Evolutionary conservation across 2,797 vertebrate species (phyloP), one percentile per base, ranked within the genome.

Genomic region (Passerculus sandwichensis): DNA sequence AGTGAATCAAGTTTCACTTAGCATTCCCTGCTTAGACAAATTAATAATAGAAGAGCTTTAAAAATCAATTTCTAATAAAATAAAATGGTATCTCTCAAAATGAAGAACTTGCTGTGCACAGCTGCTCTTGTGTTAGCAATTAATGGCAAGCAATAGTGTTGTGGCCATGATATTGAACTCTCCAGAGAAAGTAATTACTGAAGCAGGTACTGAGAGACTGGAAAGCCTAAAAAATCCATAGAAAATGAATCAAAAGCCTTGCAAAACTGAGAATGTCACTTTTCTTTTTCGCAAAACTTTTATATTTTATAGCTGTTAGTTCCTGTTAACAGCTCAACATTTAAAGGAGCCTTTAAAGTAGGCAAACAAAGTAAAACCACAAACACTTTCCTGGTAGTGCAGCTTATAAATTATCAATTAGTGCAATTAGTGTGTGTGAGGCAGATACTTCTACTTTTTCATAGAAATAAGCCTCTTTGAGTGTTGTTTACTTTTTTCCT

Each of bases 11-110:
- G 30, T 86, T 71, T 91, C 48, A 9, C n/a, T 89, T 65, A 81
- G 15, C 48, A 69, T 89, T 83, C 59, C 20, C 32, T 93, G 19
- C 61, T 94, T 85, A 89, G 59, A 67, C 30, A 94, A 93, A 95
- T 93, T 95, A 96, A 93, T 94, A 96, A 94, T 89, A 85, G 84
- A 95, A 91, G 64, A 69, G 61, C 11, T 91, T 94, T 87, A 92
- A 87, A 97, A 96, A 97, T 96, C 97, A 12, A 27, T 78, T 67
- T 71, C 59, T 60, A 93, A 96, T 96, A 95, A 94, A 96, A 93
- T 84, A 79, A 84, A 96, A 93, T 14, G 11, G 19, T 87, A 71
- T 74, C 60, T 85, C 82, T 91, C 53, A 64, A 84, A 95, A 95
- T 88, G 70, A 94, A 93, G 80, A 57, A 64, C 80, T 95, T 91